Evolutionary conservation across 2,113 vertebrate genomes (phyloP).

Genomic region (Dolichotis patagonum): DNA sequence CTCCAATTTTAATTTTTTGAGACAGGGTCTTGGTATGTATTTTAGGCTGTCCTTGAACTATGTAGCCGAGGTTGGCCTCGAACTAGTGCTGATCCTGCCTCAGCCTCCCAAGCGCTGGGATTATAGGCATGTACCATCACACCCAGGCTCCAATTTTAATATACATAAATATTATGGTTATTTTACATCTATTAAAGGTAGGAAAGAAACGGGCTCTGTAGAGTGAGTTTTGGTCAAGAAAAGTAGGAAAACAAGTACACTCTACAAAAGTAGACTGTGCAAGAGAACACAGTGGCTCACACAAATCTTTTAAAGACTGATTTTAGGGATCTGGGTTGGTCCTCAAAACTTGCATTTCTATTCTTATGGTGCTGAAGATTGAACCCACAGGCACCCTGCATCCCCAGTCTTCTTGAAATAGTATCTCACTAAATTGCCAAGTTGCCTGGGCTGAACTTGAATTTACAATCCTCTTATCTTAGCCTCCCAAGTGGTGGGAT

Average conservation of each 20-base stretch:
- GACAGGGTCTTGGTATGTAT: not conserved
- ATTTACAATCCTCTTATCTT: not conserved
- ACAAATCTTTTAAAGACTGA: not conserved
- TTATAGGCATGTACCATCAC: not conserved
- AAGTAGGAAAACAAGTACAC: not conserved
- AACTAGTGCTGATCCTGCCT: not conserved
- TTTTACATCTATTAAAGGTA: not conserved
- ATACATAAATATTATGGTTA: not conserved
- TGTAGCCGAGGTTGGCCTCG: not conserved
- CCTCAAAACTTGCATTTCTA: not conserved
- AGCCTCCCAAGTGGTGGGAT: not conserved
- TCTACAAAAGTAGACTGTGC: not conserved
- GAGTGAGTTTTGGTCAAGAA: not conserved
- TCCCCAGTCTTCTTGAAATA: not conserved
- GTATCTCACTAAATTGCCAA: not conserved
- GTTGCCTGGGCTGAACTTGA: not conserved
- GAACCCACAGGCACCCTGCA: not conserved
- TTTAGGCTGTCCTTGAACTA: not conserved
- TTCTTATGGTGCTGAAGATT: not conserved
- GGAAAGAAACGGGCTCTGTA: not conserved
- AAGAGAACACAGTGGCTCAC: not conserved
- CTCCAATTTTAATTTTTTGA: not conserved
- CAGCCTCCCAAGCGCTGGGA: not conserved
- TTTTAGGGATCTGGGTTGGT: not conserved
- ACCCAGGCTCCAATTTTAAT: not conserved